A percentile compares a stretch with the other conserved stretches of the same genome.
phyloP scores from a whole-genome alignment of 2,113 vertebrate species.

The Halcyon senegalensis region DNA sequence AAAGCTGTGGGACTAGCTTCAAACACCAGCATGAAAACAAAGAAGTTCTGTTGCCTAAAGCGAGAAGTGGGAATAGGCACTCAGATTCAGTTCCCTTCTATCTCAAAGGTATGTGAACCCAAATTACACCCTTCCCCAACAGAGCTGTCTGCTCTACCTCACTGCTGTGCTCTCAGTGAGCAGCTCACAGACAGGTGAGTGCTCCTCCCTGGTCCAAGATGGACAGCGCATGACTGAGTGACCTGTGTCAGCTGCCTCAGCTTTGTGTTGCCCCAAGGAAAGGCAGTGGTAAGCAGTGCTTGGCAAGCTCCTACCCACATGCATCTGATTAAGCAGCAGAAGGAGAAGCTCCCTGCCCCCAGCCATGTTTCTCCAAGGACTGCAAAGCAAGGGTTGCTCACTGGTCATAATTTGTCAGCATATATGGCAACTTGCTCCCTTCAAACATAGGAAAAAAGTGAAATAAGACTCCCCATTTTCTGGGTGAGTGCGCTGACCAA shows the following conservation, averaged over 20 bases:
- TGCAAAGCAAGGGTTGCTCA: neutral
- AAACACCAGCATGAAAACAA: neutral
- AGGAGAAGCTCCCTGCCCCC: neutral
- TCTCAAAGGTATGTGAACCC: neutral
- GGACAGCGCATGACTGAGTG: neutral
- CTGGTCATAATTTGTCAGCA: neutral
- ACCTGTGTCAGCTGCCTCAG: neutral
- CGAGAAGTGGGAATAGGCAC: neutral
- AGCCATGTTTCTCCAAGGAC: neutral
- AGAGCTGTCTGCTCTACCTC: neutral
- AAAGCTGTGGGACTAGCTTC: neutral
- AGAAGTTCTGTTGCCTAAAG: neutral
- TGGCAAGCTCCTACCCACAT: neutral
- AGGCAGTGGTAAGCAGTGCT: neutral
- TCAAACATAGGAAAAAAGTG: neutral
- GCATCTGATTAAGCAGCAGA: neutral
- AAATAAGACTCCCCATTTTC: neutral
- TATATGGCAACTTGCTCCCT: neutral
- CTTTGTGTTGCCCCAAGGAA: neutral
- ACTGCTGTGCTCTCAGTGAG: neutral
- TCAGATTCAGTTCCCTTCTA: neutral
- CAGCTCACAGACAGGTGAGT: neutral
- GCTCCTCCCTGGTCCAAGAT: neutral
- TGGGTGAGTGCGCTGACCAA: neutral
- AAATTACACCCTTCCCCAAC: neutral